Evolutionary conservation across 2,888 invertebrate genomes (phyloP).

Genomic region (Temnothorax unifasciatus): DNA sequence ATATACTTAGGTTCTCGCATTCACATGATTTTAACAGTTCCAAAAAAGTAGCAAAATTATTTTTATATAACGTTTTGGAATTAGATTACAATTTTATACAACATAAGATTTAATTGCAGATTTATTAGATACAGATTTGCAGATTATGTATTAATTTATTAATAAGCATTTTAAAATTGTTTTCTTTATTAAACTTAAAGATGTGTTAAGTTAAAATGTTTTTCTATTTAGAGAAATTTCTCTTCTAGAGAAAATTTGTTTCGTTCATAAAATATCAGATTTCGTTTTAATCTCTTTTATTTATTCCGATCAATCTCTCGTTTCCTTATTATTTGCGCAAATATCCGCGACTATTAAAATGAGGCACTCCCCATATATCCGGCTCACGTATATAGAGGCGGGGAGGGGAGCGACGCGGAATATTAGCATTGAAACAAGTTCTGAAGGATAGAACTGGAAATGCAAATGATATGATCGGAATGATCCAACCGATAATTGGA

Average conservation of each 20-base stretch:
- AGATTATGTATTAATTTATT: background rate
- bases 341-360: slow-evolving; percentile 23
- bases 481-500: slow-evolving; percentile 77
- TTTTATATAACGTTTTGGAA: background rate
- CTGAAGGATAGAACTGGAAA: slow-evolving; percentile 61
- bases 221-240: background rate
- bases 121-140: background rate
- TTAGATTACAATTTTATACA: background rate
- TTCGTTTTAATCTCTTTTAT: slow-evolving; percentile 2
- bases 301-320: slow-evolving; percentile 18
- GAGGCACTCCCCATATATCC: background rate
- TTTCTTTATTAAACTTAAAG: background rate
- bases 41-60: background rate
- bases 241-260: background rate
- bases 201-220: background rate
- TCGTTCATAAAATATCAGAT: background rate
- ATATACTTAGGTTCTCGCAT: background rate
- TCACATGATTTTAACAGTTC: background rate
- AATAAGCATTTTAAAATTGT: background rate
- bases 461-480: slow-evolving; percentile 74
- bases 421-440: slow-evolving; percentile 77
- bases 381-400: slow-evolving; percentile 47
- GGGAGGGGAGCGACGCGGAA: slow-evolving; percentile 44
- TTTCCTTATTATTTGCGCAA: slow-evolving; percentile 9
- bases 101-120: background rate